Base-by-base conservation (phyloP, 2,888 invertebrate genomes). In the Hydroisotoma schaefferi region DNA sequence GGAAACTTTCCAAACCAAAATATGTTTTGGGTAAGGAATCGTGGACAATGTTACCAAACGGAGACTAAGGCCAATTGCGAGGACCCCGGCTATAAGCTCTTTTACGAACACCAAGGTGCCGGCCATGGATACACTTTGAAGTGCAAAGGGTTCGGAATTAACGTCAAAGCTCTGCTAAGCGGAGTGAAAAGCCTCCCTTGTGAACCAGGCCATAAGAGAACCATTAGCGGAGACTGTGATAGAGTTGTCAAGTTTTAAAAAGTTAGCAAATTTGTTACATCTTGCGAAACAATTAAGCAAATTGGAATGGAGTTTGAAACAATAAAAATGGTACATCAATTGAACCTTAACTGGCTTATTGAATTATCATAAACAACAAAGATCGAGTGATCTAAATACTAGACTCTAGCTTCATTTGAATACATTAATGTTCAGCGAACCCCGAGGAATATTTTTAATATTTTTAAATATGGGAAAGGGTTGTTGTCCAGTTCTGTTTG, bases 211-310 rank as follows among this genome's bases (percentile, higher is more conserved):
- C 40, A 60, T n/a, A 65, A 62, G 49, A 62, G 57, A 44, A 26
- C 57, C 33, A 53, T 55, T 40, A 62, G 55, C 38, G 65, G 65
- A 3, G 62, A 59, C 6, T 65, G 65, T 28, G 60, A 52, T 27
- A 43, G 52, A 22, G 33, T 33, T 4, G 54, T 53, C 5, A 33
- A 25, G 4, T 65, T 40, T 55, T 52, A 49, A 10, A 27, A 48
- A 22, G 5, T 46, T 46, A 22, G 23, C 4, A 22, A 20, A 15
- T 22, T 6, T 23, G n/a, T n/a, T n/a, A n/a, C n/a, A n/a, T n/a
- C n/a, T n/a, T n/a, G n/a, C n/a, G n/a, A n/a, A n/a, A n/a, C n/a
- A n/a, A n/a, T n/a, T n/a, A n/a, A n/a, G n/a, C n/a, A n/a, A n/a
- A n/a, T n/a, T n/a, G n/a, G n/a, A n/a, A n/a, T n/a, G n/a, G n/a